Conservation (phyloP, 53 echinoderm and acorn worm species). For the Hippasteria phrygiana region DNA sequence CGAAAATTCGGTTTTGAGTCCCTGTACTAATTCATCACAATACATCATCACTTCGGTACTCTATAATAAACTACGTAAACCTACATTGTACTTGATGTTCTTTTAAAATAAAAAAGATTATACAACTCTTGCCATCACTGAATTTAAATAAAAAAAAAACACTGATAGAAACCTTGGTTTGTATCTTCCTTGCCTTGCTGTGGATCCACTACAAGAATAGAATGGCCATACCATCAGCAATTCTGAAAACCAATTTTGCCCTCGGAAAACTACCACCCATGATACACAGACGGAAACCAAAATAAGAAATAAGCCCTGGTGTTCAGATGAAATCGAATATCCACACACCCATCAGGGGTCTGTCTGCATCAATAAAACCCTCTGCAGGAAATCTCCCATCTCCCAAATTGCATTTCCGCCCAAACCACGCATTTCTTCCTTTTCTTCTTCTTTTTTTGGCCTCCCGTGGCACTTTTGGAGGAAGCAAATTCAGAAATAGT, state of each 20-base stretch:
- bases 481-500: too few relatives aligned
- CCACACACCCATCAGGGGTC: slow-evolving; percentile 32
- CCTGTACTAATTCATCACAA: too few relatives aligned
- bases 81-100: too few relatives aligned
- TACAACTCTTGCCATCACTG: not conserved
- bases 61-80: too few relatives aligned
- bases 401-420: slow-evolving; percentile 61
- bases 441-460: slow-evolving; percentile 7
- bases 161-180: not conserved
- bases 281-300: not conserved
- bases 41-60: too few relatives aligned
- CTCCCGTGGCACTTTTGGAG: not conserved
- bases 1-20: too few relatives aligned
- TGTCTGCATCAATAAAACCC: slow-evolving; percentile 50
- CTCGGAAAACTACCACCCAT: not conserved
- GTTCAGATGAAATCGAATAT: slow-evolving; percentile 41
- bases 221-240: not conserved
- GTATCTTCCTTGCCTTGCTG: too few relatives aligned
- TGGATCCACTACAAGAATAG: too few relatives aligned
- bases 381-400: slow-evolving; percentile 7
- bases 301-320: slow-evolving; percentile 8
- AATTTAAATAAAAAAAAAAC: not conserved
- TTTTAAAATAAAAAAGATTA: too few relatives aligned
- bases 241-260: not conserved
- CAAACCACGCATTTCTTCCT: slow-evolving; percentile 8